Evolutionary conservation across 2,113 vertebrate genomes (phyloP).

Genomic region (Corythaixoides concolor): DNA sequence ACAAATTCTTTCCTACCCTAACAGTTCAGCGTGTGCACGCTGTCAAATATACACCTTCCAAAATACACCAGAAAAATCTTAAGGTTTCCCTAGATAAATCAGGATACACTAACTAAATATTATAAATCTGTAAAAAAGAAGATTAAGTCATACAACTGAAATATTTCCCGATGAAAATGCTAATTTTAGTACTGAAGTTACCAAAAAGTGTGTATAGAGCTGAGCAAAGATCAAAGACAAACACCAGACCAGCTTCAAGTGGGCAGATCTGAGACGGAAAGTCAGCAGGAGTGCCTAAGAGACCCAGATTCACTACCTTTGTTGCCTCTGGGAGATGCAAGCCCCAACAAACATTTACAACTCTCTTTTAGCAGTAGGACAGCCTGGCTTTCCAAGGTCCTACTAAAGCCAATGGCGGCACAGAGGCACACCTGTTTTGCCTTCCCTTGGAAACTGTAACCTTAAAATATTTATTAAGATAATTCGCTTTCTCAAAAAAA

Average conservation of each 20-base stretch:
- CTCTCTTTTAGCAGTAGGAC: not conserved
- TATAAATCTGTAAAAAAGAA: not conserved
- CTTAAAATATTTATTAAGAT: not conserved
- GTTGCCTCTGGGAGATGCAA: not conserved
- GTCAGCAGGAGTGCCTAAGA: not conserved
- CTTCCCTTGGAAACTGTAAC: not conserved
- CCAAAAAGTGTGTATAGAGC: not conserved
- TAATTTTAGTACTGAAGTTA: not conserved
- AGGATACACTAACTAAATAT: not conserved
- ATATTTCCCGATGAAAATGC: not conserved
- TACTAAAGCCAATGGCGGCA: not conserved
- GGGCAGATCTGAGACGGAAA: not conserved
- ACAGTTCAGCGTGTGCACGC: accelerated
- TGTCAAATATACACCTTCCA: not conserved
- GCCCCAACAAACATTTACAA: not conserved
- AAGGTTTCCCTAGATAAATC: not conserved
- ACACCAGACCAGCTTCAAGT: not conserved
- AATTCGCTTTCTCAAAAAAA: not conserved
- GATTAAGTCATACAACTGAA: not conserved
- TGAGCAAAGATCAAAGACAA: not conserved
- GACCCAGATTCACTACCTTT: not conserved
- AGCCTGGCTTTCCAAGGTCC: not conserved
- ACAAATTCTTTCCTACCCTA: not conserved
- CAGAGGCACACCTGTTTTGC: not conserved
- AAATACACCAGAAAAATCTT: not conserved